Base-by-base conservation (phyloP, 2,888 invertebrate species). In the Eudasyphora cyanicolor region DNA sequence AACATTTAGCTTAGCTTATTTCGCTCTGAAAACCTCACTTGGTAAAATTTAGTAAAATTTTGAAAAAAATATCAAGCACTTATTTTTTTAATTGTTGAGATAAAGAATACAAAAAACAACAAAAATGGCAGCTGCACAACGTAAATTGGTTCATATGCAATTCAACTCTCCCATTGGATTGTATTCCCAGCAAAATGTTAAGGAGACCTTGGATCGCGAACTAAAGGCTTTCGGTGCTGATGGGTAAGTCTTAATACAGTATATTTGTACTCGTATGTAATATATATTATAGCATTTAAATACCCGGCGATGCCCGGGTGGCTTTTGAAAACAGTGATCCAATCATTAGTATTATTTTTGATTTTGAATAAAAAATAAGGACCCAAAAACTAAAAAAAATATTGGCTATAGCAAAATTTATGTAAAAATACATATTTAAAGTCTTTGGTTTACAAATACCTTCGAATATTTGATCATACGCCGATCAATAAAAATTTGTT, bases 101-200 rank as follows among this genome's bases (percentile, higher is more conserved):
- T 5, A 51, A 32, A 27, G 27, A 64, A 57, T 19, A 51, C 64
- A 29, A 79, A 78, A 64, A 76, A 60, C 32, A 80, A 82, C 29
- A 78, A 94, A 93, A 91, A 96, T 96, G 96, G 94, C 96, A 90
- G 93, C 94, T 89, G 94, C 94, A 92, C 91, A 92, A 88, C 94
- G 95, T 89, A 94, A 93, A 91, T 93, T 97, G 92, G 96, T 96
- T 88, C 96, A 97, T 94, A 96, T 96, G 93, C 97, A 97, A 93
- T 97, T 97, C 94, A 97, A 97, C 93, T 96, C 97, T 87, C 97
- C 97, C 86, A 96, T 97, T 89, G 96, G 96, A 91, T 93, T 97
- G 79, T 97, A 97, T 92, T 97, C 97, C 45, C 95, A 95, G 88
- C 93, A 95, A 90, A 95, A 96, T 91, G 95, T 97, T 87, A 94